phyloP scores from a whole-genome alignment of 2,113 vertebrate genomes.

The Clarias batrachus region DNA sequence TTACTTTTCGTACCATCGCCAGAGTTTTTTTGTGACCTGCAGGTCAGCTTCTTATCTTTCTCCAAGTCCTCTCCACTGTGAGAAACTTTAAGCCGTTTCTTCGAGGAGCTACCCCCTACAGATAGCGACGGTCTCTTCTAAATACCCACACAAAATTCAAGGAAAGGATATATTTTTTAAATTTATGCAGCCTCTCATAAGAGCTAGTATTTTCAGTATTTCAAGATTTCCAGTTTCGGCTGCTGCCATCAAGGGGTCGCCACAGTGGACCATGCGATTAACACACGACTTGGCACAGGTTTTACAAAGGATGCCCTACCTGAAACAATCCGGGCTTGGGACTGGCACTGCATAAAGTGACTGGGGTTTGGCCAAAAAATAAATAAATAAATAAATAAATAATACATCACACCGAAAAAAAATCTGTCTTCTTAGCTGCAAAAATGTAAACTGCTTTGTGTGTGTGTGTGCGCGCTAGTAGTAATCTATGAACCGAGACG shows the following conservation, averaged over 20 bases:
- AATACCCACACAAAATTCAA: not conserved
- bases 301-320: too few relatives aligned
- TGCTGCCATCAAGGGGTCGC: too few relatives aligned
- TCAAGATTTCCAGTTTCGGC: not conserved
- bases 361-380: too few relatives aligned
- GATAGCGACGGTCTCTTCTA: slow-evolving; percentile 50
- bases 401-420: not conserved
- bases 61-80: slow-evolving; percentile 17
- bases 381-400: too few relatives aligned
- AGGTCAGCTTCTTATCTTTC: slow-evolving; percentile 1
- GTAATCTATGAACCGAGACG: not conserved
- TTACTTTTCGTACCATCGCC: slow-evolving; percentile 55
- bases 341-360: too few relatives aligned
- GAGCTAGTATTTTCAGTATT: not conserved
- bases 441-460: not conserved
- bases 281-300: too few relatives aligned
- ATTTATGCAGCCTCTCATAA: too few relatives aligned
- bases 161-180: not conserved
- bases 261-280: too few relatives aligned
- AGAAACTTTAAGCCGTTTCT: slow-evolving; percentile 64
- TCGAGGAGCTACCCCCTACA: slow-evolving; percentile 41
- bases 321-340: too few relatives aligned
- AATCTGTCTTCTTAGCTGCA: not conserved
- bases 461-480: not conserved
- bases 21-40: not conserved